Evolutionary conservation across 2,888 invertebrate species (phyloP).

Genomic region (Caenorhabditis angaria): DNA sequence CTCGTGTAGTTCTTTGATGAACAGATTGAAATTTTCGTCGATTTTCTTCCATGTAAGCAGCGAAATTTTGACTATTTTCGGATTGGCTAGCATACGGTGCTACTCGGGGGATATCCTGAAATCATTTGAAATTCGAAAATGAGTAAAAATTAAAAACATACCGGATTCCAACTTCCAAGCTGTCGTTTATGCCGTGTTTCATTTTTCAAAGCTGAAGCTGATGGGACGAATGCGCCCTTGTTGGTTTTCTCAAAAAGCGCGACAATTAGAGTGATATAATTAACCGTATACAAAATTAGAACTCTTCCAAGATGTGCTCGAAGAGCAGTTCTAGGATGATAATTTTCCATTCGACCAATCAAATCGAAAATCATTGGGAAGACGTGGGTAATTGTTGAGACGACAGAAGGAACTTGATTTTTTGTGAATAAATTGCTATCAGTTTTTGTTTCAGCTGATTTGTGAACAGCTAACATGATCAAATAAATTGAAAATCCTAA

Average conservation of each 20-base stretch:
- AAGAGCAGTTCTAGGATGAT: conserved; percentile 91
- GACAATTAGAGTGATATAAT: conserved; percentile 89
- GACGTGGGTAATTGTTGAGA: conserved; percentile 86
- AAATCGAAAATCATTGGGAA: conserved; percentile 92
- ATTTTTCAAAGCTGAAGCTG: too few relatives aligned
- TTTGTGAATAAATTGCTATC: conserved; percentile 67
- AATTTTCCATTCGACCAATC: conserved; percentile 82
- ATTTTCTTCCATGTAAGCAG: conserved; percentile 47
- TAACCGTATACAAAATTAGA: conserved; percentile 90
- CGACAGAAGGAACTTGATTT: conserved; percentile 81
- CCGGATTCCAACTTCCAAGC: conserved; percentile 56
- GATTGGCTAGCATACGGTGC: conserved; percentile 56
- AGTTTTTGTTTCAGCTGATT: conserved; percentile 62
- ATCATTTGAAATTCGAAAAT: not conserved
- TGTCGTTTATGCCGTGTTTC: too few relatives aligned
- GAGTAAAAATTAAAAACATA: conserved; percentile 10
- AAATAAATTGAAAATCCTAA: conserved; percentile 70
- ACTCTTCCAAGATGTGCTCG: conserved; percentile 91
- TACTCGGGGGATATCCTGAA: conserved; percentile 52
- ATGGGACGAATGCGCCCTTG: too few relatives aligned
- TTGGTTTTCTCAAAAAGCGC: conserved; percentile 85
- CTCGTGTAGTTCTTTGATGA: conserved; percentile 41
- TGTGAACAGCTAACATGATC: conserved; percentile 67
- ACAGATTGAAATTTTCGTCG: conserved; percentile 36
- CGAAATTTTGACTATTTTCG: conserved; percentile 56